These are phyloP conservation scores for Acleris literana DNA, from an alignment of 2,888 invertebrate species.

Conservation along the genomic window DNA sequence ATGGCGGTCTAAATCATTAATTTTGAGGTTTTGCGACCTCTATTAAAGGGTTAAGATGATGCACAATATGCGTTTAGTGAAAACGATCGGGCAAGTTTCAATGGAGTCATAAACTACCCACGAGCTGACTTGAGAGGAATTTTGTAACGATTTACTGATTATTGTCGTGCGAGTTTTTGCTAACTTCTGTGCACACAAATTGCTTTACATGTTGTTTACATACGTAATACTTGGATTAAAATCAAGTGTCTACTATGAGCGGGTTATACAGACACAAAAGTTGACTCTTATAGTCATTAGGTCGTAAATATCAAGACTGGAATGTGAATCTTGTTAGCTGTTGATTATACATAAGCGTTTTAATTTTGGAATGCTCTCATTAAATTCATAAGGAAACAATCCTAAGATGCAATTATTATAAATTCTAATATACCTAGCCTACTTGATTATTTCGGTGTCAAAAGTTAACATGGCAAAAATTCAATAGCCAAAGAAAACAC, in stretches of 20 bases:
- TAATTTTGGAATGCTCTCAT: slow-evolving; percentile 12
- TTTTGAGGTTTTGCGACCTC: slow-evolving; percentile 73
- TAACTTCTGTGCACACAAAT: slow-evolving; percentile 73
- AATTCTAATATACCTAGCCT: no score
- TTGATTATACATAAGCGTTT: background rate
- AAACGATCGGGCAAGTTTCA: slow-evolving; percentile 64
- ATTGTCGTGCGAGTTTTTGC: slow-evolving; percentile 65
- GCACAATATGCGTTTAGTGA: slow-evolving; percentile 62
- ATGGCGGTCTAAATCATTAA: slow-evolving; percentile 69
- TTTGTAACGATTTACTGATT: slow-evolving; percentile 66
- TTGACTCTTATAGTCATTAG: slow-evolving; percentile 4
- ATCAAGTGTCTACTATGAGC: slow-evolving; percentile 14
- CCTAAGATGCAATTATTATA: no score
- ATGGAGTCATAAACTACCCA: slow-evolving; percentile 74
- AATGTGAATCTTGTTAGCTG: background rate
- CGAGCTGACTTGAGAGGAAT: slow-evolving; percentile 51
- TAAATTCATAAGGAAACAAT: no score
- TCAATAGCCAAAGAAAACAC: background rate
- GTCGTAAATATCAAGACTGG: slow-evolving; percentile 12
- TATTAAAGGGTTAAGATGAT: slow-evolving; percentile 52
- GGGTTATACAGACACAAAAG: slow-evolving; percentile 4
- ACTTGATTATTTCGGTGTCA: no score
- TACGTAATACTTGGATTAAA: slow-evolving; percentile 7
- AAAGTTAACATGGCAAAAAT: no score
- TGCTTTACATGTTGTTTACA: slow-evolving; percentile 37